These are phyloP conservation scores for Clostera curtula DNA, from an alignment of 2,888 invertebrate species.

Conservation along the genomic window DNA sequence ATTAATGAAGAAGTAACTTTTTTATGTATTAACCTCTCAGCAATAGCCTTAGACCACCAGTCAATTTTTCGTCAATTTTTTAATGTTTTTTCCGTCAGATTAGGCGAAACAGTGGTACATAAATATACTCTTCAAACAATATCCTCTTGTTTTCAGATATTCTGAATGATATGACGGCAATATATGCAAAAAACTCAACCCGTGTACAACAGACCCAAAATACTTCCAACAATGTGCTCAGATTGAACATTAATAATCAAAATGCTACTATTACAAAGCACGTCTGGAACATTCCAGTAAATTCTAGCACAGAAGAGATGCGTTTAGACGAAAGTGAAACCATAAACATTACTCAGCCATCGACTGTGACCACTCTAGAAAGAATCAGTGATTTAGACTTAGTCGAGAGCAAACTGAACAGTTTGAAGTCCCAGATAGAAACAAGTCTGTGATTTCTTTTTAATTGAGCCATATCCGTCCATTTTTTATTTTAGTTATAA, in stretches of 20 bases:
- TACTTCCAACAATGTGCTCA: no score
- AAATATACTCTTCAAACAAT: no score
- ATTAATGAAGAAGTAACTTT: no score
- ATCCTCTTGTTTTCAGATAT: conserved; percentile 61
- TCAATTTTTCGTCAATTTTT: no score
- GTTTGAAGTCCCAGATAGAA: conserved; percentile 49
- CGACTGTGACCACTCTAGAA: conserved; percentile 55
- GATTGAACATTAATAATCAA: conserved; percentile 31
- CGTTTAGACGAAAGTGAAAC: conserved; percentile 26
- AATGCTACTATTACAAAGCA: conserved; percentile 31
- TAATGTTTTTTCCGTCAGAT: no score
- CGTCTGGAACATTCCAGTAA: conserved; percentile 43
- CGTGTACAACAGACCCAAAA: no score
- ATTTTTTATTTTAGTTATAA: no score
- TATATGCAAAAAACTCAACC: conserved; percentile 25
- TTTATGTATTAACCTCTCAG: no score
- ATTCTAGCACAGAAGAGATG: conserved; percentile 24
- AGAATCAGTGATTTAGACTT: conserved; percentile 60
- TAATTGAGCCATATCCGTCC: no score
- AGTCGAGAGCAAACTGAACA: conserved; percentile 53
- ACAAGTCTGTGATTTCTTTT: no score
- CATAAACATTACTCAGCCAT: conserved; percentile 37
- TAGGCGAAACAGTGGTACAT: no score
- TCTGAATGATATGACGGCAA: conserved; percentile 46
- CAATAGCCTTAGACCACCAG: no score